Evolutionary conservation across 2,888 invertebrate genomes (phyloP).

Genomic region (Thalpophila matura): DNA sequence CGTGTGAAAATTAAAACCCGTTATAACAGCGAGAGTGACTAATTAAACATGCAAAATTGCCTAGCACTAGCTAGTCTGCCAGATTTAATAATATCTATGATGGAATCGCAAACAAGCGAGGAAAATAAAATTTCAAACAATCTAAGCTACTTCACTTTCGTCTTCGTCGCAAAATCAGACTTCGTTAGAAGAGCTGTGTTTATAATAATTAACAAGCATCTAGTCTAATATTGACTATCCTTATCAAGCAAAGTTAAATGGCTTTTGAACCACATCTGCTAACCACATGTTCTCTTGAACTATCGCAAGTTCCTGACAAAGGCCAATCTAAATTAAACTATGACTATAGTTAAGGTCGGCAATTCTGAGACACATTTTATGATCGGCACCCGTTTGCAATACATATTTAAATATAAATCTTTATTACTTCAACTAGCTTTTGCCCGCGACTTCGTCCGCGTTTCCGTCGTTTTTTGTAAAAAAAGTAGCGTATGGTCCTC

Average conservation of each 20-base stretch:
- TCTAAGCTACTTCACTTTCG: conserved; percentile 4
- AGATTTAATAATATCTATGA: conserved; percentile 10
- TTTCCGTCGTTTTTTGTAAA: too few relatives aligned
- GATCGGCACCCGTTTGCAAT: conserved; percentile 28
- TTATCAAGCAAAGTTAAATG: neutral
- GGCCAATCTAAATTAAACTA: conserved; percentile 26
- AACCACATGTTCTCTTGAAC: conserved; percentile 17
- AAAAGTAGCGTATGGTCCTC: too few relatives aligned
- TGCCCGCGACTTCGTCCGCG: too few relatives aligned
- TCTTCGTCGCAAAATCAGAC: conserved; percentile 6
- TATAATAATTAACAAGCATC: conserved; percentile 19
- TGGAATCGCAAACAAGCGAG: conserved; percentile 10
- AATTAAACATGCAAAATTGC: conserved; percentile 35
- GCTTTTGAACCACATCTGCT: conserved; percentile 25
- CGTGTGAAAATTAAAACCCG: conserved; percentile 35
- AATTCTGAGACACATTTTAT: conserved; percentile 32
- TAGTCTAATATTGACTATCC: conserved; percentile 17
- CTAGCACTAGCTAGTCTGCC: neutral
- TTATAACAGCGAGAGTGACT: conserved; percentile 32
- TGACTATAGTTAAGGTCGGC: conserved; percentile 1
- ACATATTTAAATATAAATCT: conserved; percentile 29
- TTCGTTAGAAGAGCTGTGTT: conserved; percentile 3
- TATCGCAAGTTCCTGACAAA: conserved; percentile 12
- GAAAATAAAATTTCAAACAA: conserved; percentile 28
- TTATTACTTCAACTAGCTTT: conserved; percentile 30